These are phyloP conservation scores for Panagrolaimus sp. DNA, from an alignment of 1,140 invertebrate species.

Conservation along the genomic window DNA sequence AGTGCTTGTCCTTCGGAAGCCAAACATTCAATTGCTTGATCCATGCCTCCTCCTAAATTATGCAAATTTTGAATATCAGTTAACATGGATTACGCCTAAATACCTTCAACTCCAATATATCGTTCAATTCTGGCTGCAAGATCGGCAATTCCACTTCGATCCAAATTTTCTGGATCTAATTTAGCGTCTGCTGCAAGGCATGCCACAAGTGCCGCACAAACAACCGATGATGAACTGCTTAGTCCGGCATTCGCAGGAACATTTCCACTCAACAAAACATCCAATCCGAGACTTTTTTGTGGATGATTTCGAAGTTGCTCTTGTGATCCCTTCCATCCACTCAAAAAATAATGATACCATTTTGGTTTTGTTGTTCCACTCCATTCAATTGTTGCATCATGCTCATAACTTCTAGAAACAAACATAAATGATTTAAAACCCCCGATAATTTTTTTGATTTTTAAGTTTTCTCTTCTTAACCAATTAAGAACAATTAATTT, in stretches of 20 bases:
- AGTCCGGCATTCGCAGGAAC: slow-evolving; percentile 85
- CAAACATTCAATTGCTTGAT: slow-evolving; percentile 93
- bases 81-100: too few relatives aligned
- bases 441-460: too few relatives aligned
- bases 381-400: slow-evolving; percentile 26
- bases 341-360: slow-evolving; percentile 92
- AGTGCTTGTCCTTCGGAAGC: slow-evolving; percentile 71
- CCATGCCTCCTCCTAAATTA: slow-evolving; percentile 78
- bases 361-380: slow-evolving; percentile 62
- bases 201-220: slow-evolving; percentile 82
- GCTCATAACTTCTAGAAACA: background rate
- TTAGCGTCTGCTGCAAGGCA: slow-evolving; percentile 69
- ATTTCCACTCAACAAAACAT: slow-evolving; percentile 74
- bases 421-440: background rate
- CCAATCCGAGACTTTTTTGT: slow-evolving; percentile 65
- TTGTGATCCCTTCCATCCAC: slow-evolving; percentile 78
- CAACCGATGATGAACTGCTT: slow-evolving; percentile 92
- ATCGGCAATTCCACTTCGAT: slow-evolving; percentile 64
- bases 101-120: slow-evolving; percentile 81
- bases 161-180: slow-evolving; percentile 1
- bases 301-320: slow-evolving; percentile 62
- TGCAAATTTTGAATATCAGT: too few relatives aligned
- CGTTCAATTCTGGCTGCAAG: slow-evolving; percentile 80
- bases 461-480: background rate
- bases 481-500: background rate